A percentile compares a stretch with the other conserved stretches of the same genome.
Conservation (phyloP, 2,113 vertebrate genomes). For the Strigops habroptila region DNA sequence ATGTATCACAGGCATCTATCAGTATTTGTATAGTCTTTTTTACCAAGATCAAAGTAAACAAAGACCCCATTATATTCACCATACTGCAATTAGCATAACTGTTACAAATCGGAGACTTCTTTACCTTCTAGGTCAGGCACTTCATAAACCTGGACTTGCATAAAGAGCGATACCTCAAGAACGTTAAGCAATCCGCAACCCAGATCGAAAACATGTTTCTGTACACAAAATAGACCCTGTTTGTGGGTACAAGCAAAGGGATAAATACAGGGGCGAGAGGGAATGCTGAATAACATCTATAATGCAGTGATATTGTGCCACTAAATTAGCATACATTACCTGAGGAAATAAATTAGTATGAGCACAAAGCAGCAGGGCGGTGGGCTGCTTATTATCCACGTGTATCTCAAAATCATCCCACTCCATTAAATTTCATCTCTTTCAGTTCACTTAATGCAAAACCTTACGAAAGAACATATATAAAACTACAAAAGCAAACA, state of each 20-base stretch:
- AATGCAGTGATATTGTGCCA: background rate
- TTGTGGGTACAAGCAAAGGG: background rate
- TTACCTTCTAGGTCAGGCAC: background rate
- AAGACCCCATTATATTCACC: background rate
- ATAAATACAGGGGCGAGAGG: background rate
- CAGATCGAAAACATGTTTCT: background rate
- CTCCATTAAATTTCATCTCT: background rate
- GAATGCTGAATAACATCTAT: background rate
- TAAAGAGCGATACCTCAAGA: background rate
- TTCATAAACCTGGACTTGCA: background rate
- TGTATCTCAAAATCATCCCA: background rate
- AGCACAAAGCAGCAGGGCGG: background rate
- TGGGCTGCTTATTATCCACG: background rate
- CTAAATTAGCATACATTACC: background rate
- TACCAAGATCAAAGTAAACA: background rate
- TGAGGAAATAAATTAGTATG: background rate
- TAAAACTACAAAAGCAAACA: background rate
- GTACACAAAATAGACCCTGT: background rate
- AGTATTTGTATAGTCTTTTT: background rate
- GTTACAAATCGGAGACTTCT: background rate
- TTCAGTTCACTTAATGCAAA: background rate
- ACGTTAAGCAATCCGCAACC: background rate
- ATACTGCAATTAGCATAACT: background rate
- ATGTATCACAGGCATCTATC: background rate
- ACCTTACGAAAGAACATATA: background rate